Evolutionary conservation across 1,140 invertebrate species (phyloP), one percentile per base, ranked within the genome.

Genomic region (Tetramorium alpestre): DNA sequence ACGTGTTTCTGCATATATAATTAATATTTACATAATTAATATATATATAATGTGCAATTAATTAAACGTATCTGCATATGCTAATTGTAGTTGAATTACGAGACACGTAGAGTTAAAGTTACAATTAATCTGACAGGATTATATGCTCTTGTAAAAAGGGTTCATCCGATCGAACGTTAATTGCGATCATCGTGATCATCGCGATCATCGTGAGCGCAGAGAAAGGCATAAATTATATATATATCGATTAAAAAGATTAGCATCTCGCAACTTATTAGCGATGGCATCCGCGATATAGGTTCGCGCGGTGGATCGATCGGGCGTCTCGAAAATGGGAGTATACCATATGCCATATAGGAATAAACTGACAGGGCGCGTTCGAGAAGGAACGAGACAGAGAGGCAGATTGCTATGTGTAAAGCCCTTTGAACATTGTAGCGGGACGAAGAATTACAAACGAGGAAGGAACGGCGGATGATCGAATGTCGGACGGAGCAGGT

Each of bases 211-310:
- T 33, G 16, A 58, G 16, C 13, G 28, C 11, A 33, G 69, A 73
- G 41, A 22, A 58, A 16, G 22, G 72, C 44, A 75, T 84, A 75
- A 84, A 84, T 84, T 84, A 69, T 33, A 44, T 28, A 28, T 81
- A 28, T 73, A 73, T 73, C 80, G 80, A 84, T 75, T 73, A 73
- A 75, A 81, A 81, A 81, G 80, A 84, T 82, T 60, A n/a, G 69
- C 54, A 84, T 84, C 80, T 60, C 54, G 69, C 54, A 84, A 60
- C 41, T 84, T 84, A 84, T 73, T 84, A 75, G 56, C 69, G 80
- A 84, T 84, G 69, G 56, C 28, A 75, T 84, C 13, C 80, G 80
- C 69, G 80, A 84, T 84, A 84, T 25, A 60, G 54, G 41, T 47
- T 49, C 80, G 54, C 70, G 80, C 54, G 3, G 67, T 28, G 41